These are phyloP conservation scores for Leptobrachium leishanense DNA, from an alignment of 2,113 vertebrate species.

Conservation along the genomic window DNA sequence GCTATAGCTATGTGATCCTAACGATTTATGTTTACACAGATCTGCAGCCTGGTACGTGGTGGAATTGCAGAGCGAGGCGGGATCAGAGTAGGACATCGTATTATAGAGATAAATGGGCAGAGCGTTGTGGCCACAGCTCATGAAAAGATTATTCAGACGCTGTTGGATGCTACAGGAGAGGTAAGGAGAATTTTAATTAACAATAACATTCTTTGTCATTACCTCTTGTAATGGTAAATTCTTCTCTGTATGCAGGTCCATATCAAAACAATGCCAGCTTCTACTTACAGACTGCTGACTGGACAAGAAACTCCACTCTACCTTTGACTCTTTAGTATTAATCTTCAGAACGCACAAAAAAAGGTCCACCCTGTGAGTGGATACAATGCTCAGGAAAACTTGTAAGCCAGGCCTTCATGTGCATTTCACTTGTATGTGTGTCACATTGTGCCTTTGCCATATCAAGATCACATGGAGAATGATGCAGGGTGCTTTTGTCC, in stretches of 20 bases:
- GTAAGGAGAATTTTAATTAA: conserved; percentile 59
- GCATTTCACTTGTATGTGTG: too few species aligned
- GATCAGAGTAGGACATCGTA: conserved; percentile 91
- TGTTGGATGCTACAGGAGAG: conserved; percentile 83
- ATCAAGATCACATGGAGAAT: too few species aligned
- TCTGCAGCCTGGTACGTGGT: conserved; percentile 93
- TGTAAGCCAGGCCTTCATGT: too few species aligned
- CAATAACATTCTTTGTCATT: neutral
- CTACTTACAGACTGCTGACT: conserved; percentile 89
- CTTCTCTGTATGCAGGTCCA: conserved; percentile 73
- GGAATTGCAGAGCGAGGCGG: conserved; percentile 92
- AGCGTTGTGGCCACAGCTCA: conserved; percentile 91
- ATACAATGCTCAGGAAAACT: too few species aligned
- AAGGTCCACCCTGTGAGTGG: too few species aligned
- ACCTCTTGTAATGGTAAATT: neutral
- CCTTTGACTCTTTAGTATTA: conserved; percentile 65
- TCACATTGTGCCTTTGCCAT: too few species aligned
- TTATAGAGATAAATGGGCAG: conserved; percentile 96
- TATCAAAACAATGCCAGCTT: conserved; percentile 94
- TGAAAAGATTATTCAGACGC: conserved; percentile 87
- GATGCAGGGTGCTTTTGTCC: too few species aligned
- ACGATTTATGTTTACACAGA: conserved; percentile 64
- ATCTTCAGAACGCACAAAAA: too few species aligned
- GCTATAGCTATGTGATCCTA: neutral
- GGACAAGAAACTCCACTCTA: conserved; percentile 93